Conservation (phyloP, 2,888 invertebrate genomes). For the Elaeidobius kamerunicus region DNA sequence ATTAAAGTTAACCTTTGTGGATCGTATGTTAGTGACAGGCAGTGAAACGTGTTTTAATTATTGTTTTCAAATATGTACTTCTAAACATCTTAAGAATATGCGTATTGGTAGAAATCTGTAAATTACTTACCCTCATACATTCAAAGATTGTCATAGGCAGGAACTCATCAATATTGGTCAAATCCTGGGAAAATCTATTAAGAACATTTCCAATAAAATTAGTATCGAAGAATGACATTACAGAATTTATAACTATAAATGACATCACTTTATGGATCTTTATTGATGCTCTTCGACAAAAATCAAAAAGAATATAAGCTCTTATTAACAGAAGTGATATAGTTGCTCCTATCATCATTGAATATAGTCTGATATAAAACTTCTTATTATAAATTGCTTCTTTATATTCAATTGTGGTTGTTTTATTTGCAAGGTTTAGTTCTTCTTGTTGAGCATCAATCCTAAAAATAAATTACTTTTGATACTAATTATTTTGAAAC, state of each 20-base stretch:
- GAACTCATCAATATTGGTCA: conserved; percentile 37
- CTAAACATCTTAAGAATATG: conserved; percentile 13
- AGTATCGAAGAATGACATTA: conserved; percentile 40
- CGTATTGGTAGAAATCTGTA: background rate
- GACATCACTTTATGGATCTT: conserved; percentile 40
- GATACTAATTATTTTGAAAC: background rate
- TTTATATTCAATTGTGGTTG: conserved; percentile 13
- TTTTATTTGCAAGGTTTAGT: conserved; percentile 16
- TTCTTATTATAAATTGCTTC: conserved; percentile 22
- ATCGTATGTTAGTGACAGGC: too few species aligned
- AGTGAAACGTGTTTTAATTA: too few species aligned
- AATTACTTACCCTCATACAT: background rate
- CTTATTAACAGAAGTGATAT: conserved; percentile 27
- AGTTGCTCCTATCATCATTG: conserved; percentile 29
- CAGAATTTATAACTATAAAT: conserved; percentile 34
- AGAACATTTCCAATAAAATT: conserved; percentile 41
- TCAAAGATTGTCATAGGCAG: conserved; percentile 27
- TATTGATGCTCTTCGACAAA: conserved; percentile 68
- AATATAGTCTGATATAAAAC: conserved; percentile 32
- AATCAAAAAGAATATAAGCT: conserved; percentile 61
- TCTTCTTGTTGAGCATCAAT: conserved; percentile 34
- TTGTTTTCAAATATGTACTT: too few species aligned
- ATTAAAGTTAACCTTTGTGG: too few species aligned
- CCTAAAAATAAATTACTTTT: conserved; percentile 31
- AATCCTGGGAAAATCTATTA: conserved; percentile 41